A percentile compares a stretch with the other conserved stretches of the same genome.
Evolutionary conservation across 2,888 invertebrate species (phyloP).

Genomic region (Caenorhabditis virilis): DNA sequence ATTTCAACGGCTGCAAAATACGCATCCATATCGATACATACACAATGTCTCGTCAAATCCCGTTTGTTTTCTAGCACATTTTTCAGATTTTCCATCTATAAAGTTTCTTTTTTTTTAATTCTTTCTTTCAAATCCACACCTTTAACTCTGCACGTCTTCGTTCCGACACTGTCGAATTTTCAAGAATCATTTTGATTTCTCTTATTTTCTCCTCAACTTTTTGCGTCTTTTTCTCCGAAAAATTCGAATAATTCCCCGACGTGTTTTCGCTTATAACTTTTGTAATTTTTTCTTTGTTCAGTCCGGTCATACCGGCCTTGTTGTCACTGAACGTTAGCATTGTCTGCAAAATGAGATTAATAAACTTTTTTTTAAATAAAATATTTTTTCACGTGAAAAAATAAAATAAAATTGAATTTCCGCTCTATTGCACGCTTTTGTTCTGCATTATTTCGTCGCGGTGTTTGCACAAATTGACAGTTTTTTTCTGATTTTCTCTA

Average conservation of each 20-base stretch:
- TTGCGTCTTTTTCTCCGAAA: conserved; percentile 72
- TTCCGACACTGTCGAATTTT: conserved; percentile 33
- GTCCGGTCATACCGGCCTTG: conserved; percentile 71
- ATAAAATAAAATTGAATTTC: no score
- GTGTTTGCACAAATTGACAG: conserved; percentile 17
- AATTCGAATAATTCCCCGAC: conserved; percentile 73
- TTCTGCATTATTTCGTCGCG: conserved; percentile 15
- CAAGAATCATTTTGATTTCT: conserved; percentile 37
- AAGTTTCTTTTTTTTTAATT: conserved; percentile 3
- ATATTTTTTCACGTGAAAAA: no score
- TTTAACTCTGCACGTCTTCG: conserved; percentile 32
- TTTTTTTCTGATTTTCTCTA: background rate
- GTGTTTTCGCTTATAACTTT: conserved; percentile 70
- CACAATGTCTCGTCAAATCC: conserved; percentile 69
- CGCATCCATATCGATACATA: conserved; percentile 73
- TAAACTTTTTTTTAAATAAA: no score
- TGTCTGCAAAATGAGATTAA: no score
- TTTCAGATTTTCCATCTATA: conserved; percentile 71
- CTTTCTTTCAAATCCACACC: conserved; percentile 18
- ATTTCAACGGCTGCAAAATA: conserved; percentile 74
- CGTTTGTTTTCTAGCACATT: conserved; percentile 70
- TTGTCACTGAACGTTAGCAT: conserved; percentile 48
- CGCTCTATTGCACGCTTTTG: no score
- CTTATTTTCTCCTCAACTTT: conserved; percentile 71
- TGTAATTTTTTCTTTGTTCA: conserved; percentile 70